These are phyloP conservation scores for Acrocephalus arundinaceus DNA, from an alignment of 2,113 vertebrate genomes.

Conservation along the genomic window DNA sequence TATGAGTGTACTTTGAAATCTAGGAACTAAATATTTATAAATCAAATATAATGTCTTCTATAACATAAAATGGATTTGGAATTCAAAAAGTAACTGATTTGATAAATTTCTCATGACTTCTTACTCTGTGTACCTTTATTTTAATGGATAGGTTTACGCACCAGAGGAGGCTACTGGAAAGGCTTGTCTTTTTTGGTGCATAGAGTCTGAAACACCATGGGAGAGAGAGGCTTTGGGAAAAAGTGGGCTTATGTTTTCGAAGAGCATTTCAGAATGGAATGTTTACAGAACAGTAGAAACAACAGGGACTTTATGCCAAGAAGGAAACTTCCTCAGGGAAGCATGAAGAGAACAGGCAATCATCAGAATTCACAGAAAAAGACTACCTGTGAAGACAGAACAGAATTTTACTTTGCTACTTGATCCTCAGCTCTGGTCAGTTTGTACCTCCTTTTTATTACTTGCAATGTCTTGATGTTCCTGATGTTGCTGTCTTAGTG, in stretches of 20 bases:
- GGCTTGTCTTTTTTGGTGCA: not conserved
- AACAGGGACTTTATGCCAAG: not conserved
- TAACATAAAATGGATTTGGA: not conserved
- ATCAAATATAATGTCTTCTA: not conserved
- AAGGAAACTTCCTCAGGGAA: not conserved
- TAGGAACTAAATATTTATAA: not conserved
- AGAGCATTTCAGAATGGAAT: not conserved
- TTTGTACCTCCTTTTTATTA: not conserved
- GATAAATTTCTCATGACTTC: not conserved
- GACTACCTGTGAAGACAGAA: not conserved
- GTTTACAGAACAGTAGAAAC: not conserved
- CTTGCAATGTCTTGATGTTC: not conserved
- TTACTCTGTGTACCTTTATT: not conserved
- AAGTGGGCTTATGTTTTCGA: not conserved
- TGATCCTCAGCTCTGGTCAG: not conserved
- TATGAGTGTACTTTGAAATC: not conserved
- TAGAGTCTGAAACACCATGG: not conserved
- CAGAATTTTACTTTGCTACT: not conserved
- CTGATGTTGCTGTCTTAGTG: not conserved
- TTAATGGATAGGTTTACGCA: not conserved
- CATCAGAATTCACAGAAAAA: not conserved
- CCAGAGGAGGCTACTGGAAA: not conserved
- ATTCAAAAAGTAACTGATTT: not conserved
- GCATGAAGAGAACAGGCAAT: not conserved
- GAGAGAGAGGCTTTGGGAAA: not conserved